These are phyloP conservation scores for Latrodectus hesperus DNA, from an alignment of 2,888 invertebrate species.

Conservation along the genomic window DNA sequence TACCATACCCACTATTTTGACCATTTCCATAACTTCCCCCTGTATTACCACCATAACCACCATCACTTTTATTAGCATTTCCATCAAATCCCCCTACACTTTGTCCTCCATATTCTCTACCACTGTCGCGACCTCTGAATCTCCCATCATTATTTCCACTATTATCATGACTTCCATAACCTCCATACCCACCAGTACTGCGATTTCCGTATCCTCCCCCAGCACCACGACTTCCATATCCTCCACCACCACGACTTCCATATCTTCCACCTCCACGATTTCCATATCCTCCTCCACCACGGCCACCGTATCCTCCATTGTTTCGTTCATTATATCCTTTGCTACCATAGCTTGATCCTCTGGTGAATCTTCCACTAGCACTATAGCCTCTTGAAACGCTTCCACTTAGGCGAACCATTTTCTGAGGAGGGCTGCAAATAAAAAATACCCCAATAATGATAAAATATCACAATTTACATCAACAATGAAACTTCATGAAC, in stretches of 20 bases:
- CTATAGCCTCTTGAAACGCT: slow-evolving; percentile 52
- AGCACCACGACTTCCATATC: slow-evolving; percentile 71
- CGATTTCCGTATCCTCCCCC: slow-evolving; percentile 15
- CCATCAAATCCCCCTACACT: neutral
- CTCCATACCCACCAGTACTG: slow-evolving; percentile 25
- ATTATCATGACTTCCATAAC: slow-evolving; percentile 19
- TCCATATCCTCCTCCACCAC: slow-evolving; percentile 67
- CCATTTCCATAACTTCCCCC: neutral
- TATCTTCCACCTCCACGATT: slow-evolving; percentile 70
- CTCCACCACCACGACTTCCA: slow-evolving; percentile 73
- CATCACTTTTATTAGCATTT: neutral
- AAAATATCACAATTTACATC: no score
- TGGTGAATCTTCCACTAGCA: slow-evolving; percentile 60
- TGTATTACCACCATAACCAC: neutral
- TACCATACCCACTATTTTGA: neutral
- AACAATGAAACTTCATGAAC: no score
- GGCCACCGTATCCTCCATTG: slow-evolving; percentile 54
- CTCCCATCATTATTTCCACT: slow-evolving; percentile 15
- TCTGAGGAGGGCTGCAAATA: slow-evolving; percentile 70
- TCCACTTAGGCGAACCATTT: slow-evolving; percentile 71
- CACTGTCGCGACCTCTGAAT: slow-evolving; percentile 8
- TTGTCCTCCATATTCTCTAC: neutral
- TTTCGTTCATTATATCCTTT: slow-evolving; percentile 66
- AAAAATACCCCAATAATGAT: neutral
- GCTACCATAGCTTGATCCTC: slow-evolving; percentile 72